Evolutionary conservation across 2,797 vertebrate genomes (phyloP), one percentile per base, ranked within the genome.

Genomic region (Pseudochirops corinnae): DNA sequence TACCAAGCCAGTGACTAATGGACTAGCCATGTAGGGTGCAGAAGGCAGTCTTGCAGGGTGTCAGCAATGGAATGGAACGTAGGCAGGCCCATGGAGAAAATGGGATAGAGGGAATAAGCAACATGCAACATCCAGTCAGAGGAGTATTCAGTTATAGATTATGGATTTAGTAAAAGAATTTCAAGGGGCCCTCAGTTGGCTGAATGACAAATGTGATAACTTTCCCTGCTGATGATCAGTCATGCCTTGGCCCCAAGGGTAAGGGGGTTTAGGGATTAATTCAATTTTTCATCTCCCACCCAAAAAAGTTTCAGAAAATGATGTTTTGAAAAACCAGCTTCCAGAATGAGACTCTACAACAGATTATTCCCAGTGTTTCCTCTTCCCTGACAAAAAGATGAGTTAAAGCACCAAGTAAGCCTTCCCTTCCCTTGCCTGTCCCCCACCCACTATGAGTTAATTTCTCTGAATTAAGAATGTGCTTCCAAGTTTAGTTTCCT

Each of bases 1-100:
- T 92, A 95, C 96, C 97, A 97, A 91, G 94, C 62, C 92, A 14
- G 91, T 97, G 97, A 98, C 97, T 97, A 96, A 98, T 92, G 96
- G 95, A 12, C 90, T 52, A 39, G 91, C 90, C 87, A 67, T 74
- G 56, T 6, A 1, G 2, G 0, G 53, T 91, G n/a, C 52, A 16
- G 52, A 91, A 91, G 28, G 56, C 91, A 0, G 16, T 9, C 18
- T 57, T 16, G 92, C 31, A 74, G 56, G 58, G 53, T 55, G 56
- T 56, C 26, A 55, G 39, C 60, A 39, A 55, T 91, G 50, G 94
- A 21, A 52, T 92, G 90, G 91, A 58, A 62, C 52, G 52, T 53
- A 93, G 95, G 94, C 33, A 21, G 82, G 46, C 57, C 0, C 29
- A 10, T 33, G 55, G 87, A 58, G 87, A 92, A 2, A 46, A 82